phyloP scores from a whole-genome alignment of 2,113 vertebrate genomes.

The Myiozetetes cayanensis region DNA sequence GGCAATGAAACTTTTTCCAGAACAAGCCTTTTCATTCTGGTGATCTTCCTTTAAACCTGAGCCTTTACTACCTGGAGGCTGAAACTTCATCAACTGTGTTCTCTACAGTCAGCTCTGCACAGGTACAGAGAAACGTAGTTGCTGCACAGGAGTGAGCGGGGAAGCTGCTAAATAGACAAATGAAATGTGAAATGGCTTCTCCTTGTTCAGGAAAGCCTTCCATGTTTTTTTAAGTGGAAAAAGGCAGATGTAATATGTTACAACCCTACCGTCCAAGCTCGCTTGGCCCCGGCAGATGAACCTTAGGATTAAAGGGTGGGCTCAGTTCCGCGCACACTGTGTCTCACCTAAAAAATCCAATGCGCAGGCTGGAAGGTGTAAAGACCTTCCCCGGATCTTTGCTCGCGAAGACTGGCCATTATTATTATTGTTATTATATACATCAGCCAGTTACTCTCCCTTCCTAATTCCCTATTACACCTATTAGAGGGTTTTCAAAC shows the following conservation, averaged over 20 bases:
- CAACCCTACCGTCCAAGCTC: too few relatives aligned
- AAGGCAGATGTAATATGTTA: neutral
- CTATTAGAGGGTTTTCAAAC: neutral
- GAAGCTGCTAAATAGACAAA: neutral
- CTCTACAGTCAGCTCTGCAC: neutral
- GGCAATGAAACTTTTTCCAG: neutral
- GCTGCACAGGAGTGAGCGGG: fast-evolving
- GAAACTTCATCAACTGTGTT: fast-evolving
- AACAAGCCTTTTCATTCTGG: neutral
- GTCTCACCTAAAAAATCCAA: too few relatives aligned
- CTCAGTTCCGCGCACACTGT: too few relatives aligned
- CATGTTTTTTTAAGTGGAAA: neutral
- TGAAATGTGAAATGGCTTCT: neutral
- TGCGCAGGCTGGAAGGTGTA: too few relatives aligned
- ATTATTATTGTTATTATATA: too few relatives aligned
- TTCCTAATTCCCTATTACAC: neutral
- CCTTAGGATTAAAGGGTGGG: too few relatives aligned
- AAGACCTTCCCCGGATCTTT: too few relatives aligned
- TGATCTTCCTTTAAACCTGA: neutral
- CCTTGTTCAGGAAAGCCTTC: neutral
- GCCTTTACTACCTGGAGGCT: neutral
- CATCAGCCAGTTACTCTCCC: neutral
- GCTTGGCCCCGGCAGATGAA: too few relatives aligned
- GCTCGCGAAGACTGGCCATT: too few relatives aligned
- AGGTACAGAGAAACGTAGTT: neutral